Evolutionary conservation across 2,113 vertebrate genomes (phyloP).

Genomic region (Bos javanicus): DNA sequence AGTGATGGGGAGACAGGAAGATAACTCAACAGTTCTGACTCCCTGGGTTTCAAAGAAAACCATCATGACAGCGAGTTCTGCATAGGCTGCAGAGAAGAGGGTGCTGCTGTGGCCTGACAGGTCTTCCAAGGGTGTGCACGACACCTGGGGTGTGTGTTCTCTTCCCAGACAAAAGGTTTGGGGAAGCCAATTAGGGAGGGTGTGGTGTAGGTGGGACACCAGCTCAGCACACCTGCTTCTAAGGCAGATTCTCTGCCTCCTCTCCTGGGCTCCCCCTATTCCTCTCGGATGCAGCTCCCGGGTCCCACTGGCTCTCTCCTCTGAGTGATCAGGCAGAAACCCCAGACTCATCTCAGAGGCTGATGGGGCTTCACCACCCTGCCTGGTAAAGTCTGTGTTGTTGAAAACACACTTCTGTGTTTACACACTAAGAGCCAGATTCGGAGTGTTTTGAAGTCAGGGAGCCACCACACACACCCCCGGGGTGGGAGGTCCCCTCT

Average conservation of each 20-base stretch:
- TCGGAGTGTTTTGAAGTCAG: not conserved
- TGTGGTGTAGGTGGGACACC: conserved; percentile 45
- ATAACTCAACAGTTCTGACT: not conserved
- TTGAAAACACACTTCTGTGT: conserved; percentile 18
- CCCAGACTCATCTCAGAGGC: not conserved
- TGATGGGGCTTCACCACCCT: not conserved
- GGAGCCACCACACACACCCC: not conserved
- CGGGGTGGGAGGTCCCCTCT: not conserved
- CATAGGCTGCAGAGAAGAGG: not conserved
- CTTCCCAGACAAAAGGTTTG: conserved; percentile 66
- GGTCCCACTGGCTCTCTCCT: not conserved
- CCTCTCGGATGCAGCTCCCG: not conserved
- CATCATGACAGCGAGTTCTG: not conserved
- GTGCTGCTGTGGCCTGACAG: not conserved
- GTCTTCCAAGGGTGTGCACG: conserved; percentile 31
- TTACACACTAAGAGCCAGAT: not conserved
- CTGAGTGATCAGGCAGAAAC: not conserved
- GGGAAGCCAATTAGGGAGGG: conserved; percentile 72
- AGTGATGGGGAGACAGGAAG: not conserved
- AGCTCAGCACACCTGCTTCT: conserved; percentile 10
- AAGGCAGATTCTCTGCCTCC: not conserved
- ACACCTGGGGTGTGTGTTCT: conserved; percentile 62
- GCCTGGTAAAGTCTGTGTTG: not conserved
- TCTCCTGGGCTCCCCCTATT: not conserved
- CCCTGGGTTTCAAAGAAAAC: not conserved